Conservation (phyloP, 2,888 invertebrate species). For the Spicauda simplicius region DNA sequence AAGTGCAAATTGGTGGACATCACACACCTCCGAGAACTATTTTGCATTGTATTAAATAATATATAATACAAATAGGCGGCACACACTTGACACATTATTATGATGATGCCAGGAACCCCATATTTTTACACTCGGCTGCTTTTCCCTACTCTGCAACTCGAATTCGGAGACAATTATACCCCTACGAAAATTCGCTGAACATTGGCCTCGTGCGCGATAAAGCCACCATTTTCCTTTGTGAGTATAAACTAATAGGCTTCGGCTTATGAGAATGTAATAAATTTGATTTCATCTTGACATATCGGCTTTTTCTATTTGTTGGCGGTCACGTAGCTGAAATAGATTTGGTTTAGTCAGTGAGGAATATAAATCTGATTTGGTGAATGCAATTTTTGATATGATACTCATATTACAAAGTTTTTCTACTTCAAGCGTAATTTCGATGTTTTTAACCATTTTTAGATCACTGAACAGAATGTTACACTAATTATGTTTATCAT, state of each 20-base stretch:
- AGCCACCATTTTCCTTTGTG: constrained; percentile 34
- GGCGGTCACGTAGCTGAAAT: constrained; percentile 11
- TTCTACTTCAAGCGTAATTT: too few relatives aligned
- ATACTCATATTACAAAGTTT: too few relatives aligned
- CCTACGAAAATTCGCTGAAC: constrained; percentile 29
- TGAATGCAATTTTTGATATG: neutral
- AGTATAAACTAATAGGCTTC: constrained; percentile 33
- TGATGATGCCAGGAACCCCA: constrained; percentile 15
- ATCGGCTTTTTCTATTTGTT: constrained; percentile 34
- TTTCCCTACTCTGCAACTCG: constrained; percentile 28
- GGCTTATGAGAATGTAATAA: constrained; percentile 43
- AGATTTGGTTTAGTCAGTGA: neutral
- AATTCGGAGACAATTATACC: constrained; percentile 34
- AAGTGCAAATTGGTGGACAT: too few relatives aligned
- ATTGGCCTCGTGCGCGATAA: constrained; percentile 25
- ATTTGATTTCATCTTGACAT: constrained; percentile 43
- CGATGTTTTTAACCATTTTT: too few relatives aligned
- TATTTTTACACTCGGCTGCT: constrained; percentile 30
- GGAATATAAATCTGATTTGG: neutral
- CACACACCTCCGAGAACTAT: too few relatives aligned
- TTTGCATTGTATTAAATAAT: too few relatives aligned
- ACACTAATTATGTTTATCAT: too few relatives aligned
- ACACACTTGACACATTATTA: neutral
- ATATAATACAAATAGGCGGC: neutral
- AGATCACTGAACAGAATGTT: too few relatives aligned